Evolutionary conservation across 2,797 vertebrate genomes (phyloP).

Genomic region (Danio kyathit): DNA sequence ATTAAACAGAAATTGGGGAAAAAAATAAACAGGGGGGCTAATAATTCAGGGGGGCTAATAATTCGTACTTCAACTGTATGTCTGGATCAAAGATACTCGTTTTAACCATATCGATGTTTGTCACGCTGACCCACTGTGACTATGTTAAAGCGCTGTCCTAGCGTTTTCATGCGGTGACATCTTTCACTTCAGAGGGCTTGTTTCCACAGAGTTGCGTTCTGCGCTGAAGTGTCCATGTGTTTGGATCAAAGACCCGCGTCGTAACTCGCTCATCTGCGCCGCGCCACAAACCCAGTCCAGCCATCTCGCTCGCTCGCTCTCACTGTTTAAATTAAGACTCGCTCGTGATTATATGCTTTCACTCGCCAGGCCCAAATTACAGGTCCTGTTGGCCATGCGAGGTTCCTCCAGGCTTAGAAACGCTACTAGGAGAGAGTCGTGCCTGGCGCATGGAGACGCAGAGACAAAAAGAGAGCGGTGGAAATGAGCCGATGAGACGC

Average conservation of each 20-base stretch:
- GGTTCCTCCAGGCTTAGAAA: constrained; percentile 66
- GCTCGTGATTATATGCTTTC: constrained; percentile 79
- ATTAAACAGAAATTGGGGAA: no score
- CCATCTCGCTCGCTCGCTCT: constrained; percentile 14
- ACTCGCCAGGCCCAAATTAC: constrained; percentile 82
- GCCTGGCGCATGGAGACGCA: constrained; percentile 12
- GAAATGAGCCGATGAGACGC: constrained; percentile 18
- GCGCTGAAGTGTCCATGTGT: constrained; percentile 69
- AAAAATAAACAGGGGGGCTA: no score
- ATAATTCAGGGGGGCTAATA: no score
- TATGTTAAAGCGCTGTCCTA: not conserved
- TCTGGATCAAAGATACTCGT: not conserved
- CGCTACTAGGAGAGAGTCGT: not conserved
- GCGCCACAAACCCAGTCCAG: constrained; percentile 35
- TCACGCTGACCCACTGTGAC: not conserved
- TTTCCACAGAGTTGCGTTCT: constrained; percentile 50
- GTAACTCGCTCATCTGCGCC: not conserved
- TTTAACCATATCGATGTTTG: not conserved
- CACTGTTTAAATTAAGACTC: constrained; percentile 78
- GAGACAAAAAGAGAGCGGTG: constrained; percentile 31
- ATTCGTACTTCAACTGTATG: no score
- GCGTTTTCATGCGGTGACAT: not conserved
- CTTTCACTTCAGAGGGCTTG: not conserved
- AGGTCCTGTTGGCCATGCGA: constrained; percentile 66
- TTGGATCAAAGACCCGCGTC: constrained; percentile 69